Evolutionary conservation across 23 tunicate species (phyloP).

Genomic region (Ascidia mentula): DNA sequence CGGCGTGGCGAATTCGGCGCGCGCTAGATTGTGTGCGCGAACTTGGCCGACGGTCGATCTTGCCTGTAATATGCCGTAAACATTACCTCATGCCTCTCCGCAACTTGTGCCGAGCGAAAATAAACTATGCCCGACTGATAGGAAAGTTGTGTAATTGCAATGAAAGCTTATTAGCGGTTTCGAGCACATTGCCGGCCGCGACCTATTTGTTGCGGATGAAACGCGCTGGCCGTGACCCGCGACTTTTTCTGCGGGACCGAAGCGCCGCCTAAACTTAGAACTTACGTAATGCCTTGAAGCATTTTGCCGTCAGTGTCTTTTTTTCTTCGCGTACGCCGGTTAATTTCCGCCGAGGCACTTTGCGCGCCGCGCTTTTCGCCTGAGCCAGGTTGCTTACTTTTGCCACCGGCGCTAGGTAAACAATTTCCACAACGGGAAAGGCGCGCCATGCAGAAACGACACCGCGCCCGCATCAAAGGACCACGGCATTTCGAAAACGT

Average conservation of each 20-base stretch:
- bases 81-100: neutral
- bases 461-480: neutral
- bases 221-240: constrained; percentile 9
- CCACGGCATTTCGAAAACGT: neutral
- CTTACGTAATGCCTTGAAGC: neutral
- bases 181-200: neutral
- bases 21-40: neutral
- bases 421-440: neutral
- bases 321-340: neutral
- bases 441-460: neutral
- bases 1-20: neutral
- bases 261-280: constrained; percentile 5
- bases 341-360: neutral
- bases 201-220: constrained; percentile 2
- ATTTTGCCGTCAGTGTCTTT: neutral
- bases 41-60: too few relatives aligned
- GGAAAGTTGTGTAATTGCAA: constrained; percentile 8
- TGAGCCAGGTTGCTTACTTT: neutral
- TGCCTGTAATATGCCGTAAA: neutral
- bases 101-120: neutral
- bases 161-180: neutral
- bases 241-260: neutral
- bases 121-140: neutral
- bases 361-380: neutral
- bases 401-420: neutral